Conservation (phyloP, 2,797 vertebrate species). For the Pangasius mekongensis region DNA sequence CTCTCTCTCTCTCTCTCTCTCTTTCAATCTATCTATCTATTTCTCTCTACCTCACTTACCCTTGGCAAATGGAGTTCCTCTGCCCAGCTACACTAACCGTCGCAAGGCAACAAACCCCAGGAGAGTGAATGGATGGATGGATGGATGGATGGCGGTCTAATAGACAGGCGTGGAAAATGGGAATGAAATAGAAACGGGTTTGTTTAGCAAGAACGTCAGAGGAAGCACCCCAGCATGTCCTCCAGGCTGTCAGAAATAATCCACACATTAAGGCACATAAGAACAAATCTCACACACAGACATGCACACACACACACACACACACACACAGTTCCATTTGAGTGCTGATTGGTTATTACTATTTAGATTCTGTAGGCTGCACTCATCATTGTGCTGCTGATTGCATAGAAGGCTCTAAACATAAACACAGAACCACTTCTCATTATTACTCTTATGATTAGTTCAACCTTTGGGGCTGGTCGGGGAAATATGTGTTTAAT, state of each 20-base stretch:
- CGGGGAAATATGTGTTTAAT: conserved; percentile 60
- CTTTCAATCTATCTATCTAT: conserved; percentile 1
- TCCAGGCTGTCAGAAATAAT: conserved; percentile 37
- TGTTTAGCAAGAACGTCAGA: conserved; percentile 44
- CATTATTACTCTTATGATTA: conserved; percentile 68
- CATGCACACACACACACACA: background rate
- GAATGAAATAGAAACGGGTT: conserved; percentile 41
- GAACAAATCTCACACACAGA: background rate
- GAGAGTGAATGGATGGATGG: conserved; percentile 38
- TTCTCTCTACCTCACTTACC: conserved; percentile 24
- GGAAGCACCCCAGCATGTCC: background rate
- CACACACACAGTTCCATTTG: background rate
- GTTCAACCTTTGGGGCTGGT: conserved; percentile 67
- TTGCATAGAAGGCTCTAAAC: conserved; percentile 36
- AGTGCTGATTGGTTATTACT: conserved; percentile 50
- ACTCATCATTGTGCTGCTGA: conserved; percentile 43
- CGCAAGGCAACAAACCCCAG: conserved; percentile 24
- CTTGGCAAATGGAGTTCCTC: conserved; percentile 50
- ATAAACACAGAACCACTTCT: conserved; percentile 55
- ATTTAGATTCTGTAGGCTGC: conserved; percentile 5
- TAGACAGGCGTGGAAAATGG: conserved; percentile 40
- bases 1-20: background rate
- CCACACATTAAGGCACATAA: conserved; percentile 33
- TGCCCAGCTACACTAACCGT: conserved; percentile 42
- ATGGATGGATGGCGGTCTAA: conserved; percentile 31